These are phyloP conservation scores for Pseudanteris insignis DNA, from an alignment of 2,888 invertebrate species.

Conservation along the genomic window DNA sequence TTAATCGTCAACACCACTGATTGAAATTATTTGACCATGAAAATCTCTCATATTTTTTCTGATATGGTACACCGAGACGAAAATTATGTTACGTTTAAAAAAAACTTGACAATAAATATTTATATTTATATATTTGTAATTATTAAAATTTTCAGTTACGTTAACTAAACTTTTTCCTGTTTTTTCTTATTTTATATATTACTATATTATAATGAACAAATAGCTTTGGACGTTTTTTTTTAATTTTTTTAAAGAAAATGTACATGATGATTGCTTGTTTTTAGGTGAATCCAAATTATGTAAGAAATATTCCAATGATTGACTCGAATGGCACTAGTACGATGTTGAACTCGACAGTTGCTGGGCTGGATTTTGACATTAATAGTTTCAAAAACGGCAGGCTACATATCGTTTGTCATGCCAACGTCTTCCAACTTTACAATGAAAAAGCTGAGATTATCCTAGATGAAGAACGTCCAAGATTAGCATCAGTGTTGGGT, in stretches of 20 bases:
- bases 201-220: too few species aligned
- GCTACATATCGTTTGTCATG: slow-evolving; percentile 74
- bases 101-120: too few species aligned
- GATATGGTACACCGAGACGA: too few species aligned
- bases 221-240: not conserved
- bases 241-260: too few species aligned
- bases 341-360: slow-evolving; percentile 51
- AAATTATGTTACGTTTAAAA: too few species aligned
- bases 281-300: slow-evolving; percentile 64
- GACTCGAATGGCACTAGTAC: slow-evolving; percentile 50
- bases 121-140: too few species aligned
- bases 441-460: slow-evolving; percentile 72
- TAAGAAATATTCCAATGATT: slow-evolving; percentile 46
- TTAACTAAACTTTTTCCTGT: too few species aligned
- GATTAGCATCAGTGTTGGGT: slow-evolving; percentile 79
- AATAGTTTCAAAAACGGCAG: slow-evolving; percentile 74
- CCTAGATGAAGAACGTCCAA: slow-evolving; percentile 79
- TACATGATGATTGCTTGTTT: slow-evolving; percentile 7
- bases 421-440: slow-evolving; percentile 76
- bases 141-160: too few species aligned
- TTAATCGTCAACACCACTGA: too few species aligned
- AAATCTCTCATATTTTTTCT: too few species aligned
- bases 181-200: too few species aligned
- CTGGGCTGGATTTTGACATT: slow-evolving; percentile 74
- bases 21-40: too few species aligned